phyloP scores from a whole-genome alignment of 2,113 vertebrate species.

The Alouatta palliata region DNA sequence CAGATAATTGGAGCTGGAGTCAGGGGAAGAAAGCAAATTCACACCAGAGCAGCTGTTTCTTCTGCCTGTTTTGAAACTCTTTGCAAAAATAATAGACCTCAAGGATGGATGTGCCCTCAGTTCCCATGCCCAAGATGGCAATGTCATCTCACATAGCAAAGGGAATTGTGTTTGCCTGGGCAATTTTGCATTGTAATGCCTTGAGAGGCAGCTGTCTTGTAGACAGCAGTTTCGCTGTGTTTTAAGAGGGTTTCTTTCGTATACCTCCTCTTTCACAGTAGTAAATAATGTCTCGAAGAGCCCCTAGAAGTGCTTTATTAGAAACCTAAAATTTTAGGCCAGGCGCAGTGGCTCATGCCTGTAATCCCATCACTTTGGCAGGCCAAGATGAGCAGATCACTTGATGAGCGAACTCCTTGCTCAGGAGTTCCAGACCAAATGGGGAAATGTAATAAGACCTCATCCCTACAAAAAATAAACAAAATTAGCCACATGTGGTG shows the following conservation, averaged over 20 bases:
- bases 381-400: too few relatives aligned
- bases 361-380: too few relatives aligned
- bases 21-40: not conserved
- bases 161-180: too few relatives aligned
- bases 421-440: too few relatives aligned
- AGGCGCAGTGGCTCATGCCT: too few relatives aligned
- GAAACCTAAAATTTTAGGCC: not conserved
- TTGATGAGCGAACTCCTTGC: too few relatives aligned
- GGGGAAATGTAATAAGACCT: too few relatives aligned
- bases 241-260: not conserved
- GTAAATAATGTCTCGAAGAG: not conserved
- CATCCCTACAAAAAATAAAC: too few relatives aligned
- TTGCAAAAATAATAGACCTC: not conserved
- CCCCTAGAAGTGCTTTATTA: not conserved
- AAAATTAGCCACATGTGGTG: too few relatives aligned
- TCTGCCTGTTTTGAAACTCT: not conserved
- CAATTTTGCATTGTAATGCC: not conserved
- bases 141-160: fast-evolving
- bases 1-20: not conserved
- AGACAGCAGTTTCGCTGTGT: not conserved
- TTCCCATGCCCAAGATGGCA: not conserved
- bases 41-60: not conserved
- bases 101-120: fast-evolving
- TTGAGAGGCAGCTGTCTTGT: not conserved
- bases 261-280: not conserved